Evolutionary conservation across 1,140 invertebrate species (phyloP).

Genomic region (Drosophila tsacasi): DNA sequence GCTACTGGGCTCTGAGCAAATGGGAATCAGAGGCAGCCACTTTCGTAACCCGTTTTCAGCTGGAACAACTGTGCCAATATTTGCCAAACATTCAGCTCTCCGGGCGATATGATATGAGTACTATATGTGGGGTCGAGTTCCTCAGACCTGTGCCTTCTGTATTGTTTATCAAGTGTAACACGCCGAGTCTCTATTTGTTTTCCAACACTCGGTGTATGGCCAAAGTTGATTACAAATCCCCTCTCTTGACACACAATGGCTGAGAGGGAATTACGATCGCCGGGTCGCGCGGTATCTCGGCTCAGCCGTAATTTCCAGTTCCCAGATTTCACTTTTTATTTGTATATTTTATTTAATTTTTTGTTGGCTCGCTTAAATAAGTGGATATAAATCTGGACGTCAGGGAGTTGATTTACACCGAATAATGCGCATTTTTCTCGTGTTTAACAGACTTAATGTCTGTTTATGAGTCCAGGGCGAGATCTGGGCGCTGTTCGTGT

Average conservation of each 20-base stretch:
- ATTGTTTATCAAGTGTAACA: conserved; percentile 78
- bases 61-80: conserved; percentile 66
- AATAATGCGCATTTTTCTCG: conserved; percentile 73
- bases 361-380: conserved; percentile 51
- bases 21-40: conserved; percentile 34
- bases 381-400: conserved; percentile 70
- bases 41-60: conserved; percentile 30
- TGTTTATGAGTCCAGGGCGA: conserved; percentile 61
- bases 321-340: conserved; percentile 68
- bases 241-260: conserved; percentile 48
- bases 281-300: conserved; percentile 25
- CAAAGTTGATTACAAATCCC: conserved; percentile 59
- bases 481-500: conserved; percentile 28
- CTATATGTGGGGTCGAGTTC: background rate
- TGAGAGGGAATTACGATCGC: conserved; percentile 58
- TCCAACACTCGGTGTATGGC: conserved; percentile 62
- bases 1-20: conserved; percentile 59
- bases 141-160: conserved; percentile 2
- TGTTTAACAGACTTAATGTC: conserved; percentile 82
- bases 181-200: conserved; percentile 69
- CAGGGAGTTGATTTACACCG: conserved; percentile 73
- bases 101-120: conserved; percentile 30
- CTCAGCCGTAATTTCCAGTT: conserved; percentile 60
- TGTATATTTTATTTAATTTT: conserved; percentile 36
- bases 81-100: conserved; percentile 54